phyloP scores from a whole-genome alignment of 2,113 vertebrate genomes.

The Notarius lentiginosus region DNA sequence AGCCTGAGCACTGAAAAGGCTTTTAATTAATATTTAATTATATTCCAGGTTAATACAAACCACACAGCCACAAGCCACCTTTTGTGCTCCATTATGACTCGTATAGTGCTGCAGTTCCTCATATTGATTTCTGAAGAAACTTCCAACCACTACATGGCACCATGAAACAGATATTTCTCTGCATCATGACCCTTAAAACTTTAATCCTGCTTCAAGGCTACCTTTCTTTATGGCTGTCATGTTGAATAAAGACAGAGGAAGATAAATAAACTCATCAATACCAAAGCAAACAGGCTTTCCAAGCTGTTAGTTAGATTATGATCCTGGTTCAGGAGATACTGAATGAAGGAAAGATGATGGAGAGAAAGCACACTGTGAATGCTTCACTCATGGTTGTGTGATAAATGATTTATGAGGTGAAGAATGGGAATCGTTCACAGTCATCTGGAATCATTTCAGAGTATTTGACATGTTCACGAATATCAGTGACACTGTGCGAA shows the following conservation, averaged over 20 bases:
- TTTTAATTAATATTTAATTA: not conserved
- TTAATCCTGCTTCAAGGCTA: conserved; percentile 48
- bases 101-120: not conserved
- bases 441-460: conserved; percentile 32
- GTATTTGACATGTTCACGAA: conserved; percentile 8
- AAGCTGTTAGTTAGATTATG: not conserved
- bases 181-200: conserved; percentile 22
- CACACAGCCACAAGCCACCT: not conserved
- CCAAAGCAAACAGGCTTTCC: conserved; percentile 25
- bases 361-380: not conserved
- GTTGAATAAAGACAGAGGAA: not conserved
- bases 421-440: conserved; percentile 6
- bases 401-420: conserved; percentile 15
- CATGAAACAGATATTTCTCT: not conserved
- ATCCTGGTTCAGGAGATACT: not conserved
- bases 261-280: conserved; percentile 20
- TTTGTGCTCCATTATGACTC: not conserved
- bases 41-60: not conserved
- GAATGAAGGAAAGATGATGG: not conserved
- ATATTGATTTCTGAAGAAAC: conserved; percentile 18
- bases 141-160: not conserved
- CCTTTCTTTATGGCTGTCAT: conserved; percentile 49
- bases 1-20: not conserved
- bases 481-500: conserved; percentile 21
- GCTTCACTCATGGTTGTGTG: not conserved